Base-by-base conservation (phyloP, 2,113 vertebrate species). In the Syngnathus typhle region DNA sequence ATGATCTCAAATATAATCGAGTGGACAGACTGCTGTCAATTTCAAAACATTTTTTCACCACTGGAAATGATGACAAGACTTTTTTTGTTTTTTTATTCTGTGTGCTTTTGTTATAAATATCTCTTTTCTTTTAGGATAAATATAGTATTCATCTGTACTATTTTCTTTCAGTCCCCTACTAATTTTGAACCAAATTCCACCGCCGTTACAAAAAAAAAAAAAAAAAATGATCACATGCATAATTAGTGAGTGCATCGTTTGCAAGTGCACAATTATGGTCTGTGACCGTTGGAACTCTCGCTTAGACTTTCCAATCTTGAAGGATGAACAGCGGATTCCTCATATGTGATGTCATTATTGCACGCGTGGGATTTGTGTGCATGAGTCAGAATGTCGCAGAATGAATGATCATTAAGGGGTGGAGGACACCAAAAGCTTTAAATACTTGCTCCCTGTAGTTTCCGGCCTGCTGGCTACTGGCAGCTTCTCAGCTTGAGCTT, bases 321-420 rank as follows among this genome's bases (percentile, higher is more conserved):
- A 64, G 43, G 68, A 74, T 49, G 55, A 8, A 75, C 66, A 70
- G 64, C 67, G 69, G 73, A 71, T 84, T 78, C 74, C 52, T 83
- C 47, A 69, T 73, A 71, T 74, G 80, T 85, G 83, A 89, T 82
- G 83, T 85, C 85, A 87, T 84, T 76, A 81, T 72, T 73, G 71
- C 78, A 72, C 76, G 84, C 61, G 65, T 75, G 72, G 72, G 83
- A 84, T 84, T 81, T 68, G 73, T 80, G 81, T 84, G 82, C 69
- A 63, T 60, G 78, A 76, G 72, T 87, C 82, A 83, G 86, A 59
- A 76, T 84, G 78, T 77, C 75, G 16, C 60, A 75, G 85, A 74
- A 82, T 77, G 76, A 82, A 84, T 78, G 79, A 75, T 85, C 78
- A 83, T 85, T 85, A 84, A 32, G 78, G 27, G 78, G 73, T 70